Percentiles rank a stretch among this genome's conserved stretches.
phyloP scores from a whole-genome alignment of 2,797 vertebrate genomes.

The Tiaroga cobitis region DNA sequence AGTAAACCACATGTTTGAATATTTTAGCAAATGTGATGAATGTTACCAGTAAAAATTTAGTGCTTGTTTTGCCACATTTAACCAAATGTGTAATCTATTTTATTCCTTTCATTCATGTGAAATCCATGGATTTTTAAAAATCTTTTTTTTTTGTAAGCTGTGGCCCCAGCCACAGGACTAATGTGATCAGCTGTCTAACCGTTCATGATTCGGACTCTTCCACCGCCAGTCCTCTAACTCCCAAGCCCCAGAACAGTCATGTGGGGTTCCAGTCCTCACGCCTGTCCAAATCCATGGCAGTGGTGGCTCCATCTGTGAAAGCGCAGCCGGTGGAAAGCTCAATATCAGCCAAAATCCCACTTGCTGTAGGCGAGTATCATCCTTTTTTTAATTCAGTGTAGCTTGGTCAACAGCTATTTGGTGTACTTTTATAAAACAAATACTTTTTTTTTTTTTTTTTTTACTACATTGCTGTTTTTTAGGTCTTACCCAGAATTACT shows the following conservation, averaged over 20 bases:
- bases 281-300: slow-evolving; percentile 85
- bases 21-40: not conserved
- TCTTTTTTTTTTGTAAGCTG: slow-evolving; percentile 69
- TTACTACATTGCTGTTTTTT: slow-evolving; percentile 28
- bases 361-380: slow-evolving; percentile 35
- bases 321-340: slow-evolving; percentile 80
- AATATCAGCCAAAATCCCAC: slow-evolving; percentile 54
- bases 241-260: slow-evolving; percentile 73
- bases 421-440: not conserved
- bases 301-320: slow-evolving; percentile 92
- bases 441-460: not conserved
- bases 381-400: not conserved
- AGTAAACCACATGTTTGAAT: not conserved
- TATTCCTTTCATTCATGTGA: not conserved
- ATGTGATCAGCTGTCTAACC: slow-evolving; percentile 98
- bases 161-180: slow-evolving; percentile 89
- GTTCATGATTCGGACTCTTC: slow-evolving; percentile 98
- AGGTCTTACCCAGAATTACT: slow-evolving; percentile 79
- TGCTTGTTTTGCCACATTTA: not conserved
- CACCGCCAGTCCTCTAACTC: slow-evolving; percentile 87
- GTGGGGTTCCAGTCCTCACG: slow-evolving; percentile 74
- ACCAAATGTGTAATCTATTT: not conserved
- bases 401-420: not conserved
- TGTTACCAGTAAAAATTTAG: not conserved
- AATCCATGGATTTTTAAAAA: not conserved